Conservation (phyloP, 2,888 invertebrate genomes). For the Caenorhabditis plicata region DNA sequence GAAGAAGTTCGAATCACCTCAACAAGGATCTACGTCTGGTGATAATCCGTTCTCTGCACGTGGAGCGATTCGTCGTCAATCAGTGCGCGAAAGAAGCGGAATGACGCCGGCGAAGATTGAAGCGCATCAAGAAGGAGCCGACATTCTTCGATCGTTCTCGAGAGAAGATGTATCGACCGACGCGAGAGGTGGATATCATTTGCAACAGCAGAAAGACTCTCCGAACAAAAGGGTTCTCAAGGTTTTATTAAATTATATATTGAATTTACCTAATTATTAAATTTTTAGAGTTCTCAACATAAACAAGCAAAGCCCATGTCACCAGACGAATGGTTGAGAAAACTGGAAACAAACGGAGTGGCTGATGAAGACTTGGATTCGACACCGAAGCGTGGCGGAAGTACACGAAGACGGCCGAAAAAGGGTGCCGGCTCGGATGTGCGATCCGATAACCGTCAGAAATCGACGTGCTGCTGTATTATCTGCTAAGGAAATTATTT, state of each 20-base stretch:
- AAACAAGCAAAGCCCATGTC: constrained; percentile 58
- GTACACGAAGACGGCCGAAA: constrained; percentile 37
- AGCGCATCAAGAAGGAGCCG: constrained; percentile 61
- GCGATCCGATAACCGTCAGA: constrained; percentile 16
- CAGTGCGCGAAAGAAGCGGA: constrained; percentile 62
- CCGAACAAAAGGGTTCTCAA: constrained; percentile 44
- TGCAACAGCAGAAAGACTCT: constrained; percentile 26
- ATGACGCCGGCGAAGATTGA: constrained; percentile 63
- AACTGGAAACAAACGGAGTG: constrained; percentile 54
- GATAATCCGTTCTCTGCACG: constrained; percentile 64
- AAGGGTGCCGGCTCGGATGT: constrained; percentile 29
- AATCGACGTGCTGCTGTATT: constrained; percentile 47
- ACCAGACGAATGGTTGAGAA: constrained; percentile 62
- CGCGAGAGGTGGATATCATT: constrained; percentile 7
- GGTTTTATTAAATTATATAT: constrained; percentile 3
- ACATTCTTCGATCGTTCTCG: constrained; percentile 48
- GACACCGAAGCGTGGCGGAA: constrained; percentile 35
- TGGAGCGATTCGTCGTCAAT: constrained; percentile 64
- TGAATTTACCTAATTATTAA: background rate
- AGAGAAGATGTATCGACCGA: constrained; percentile 45
- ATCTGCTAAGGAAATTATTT: constrained; percentile 40
- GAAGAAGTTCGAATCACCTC: constrained; percentile 66
- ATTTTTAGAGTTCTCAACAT: constrained; percentile 32
- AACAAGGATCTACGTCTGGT: constrained; percentile 46
- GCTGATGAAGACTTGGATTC: constrained; percentile 45